These are phyloP conservation scores for Lutraria lutraria DNA, from an alignment of 2,888 invertebrate species.

Conservation along the genomic window DNA sequence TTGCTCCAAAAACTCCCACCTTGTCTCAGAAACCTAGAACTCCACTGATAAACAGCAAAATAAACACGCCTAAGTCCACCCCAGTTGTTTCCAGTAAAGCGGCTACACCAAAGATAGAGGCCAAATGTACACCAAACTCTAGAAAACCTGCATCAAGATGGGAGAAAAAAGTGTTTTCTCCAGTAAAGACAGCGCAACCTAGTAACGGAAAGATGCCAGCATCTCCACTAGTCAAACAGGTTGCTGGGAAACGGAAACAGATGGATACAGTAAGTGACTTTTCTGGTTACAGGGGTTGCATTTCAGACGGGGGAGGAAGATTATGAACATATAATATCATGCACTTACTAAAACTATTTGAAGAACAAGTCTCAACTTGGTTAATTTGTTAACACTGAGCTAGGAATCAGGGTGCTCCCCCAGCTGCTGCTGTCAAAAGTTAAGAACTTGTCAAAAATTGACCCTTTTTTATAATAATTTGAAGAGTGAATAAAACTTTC, in stretches of 20 bases:
- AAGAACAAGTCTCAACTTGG: too few relatives aligned
- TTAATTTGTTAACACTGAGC: too few relatives aligned
- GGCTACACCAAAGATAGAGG: background rate
- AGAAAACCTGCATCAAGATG: slow-evolving; percentile 44
- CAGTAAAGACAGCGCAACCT: background rate
- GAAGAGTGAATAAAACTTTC: too few relatives aligned
- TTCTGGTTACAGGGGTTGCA: too few relatives aligned
- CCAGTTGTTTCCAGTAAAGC: background rate
- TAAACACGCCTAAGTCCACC: background rate
- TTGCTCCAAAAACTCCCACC: slow-evolving; percentile 27
- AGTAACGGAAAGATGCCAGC: background rate
- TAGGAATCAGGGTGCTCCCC: too few relatives aligned
- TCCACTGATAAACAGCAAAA: background rate
- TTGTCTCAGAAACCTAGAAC: background rate
- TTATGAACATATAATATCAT: too few relatives aligned
- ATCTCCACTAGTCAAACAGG: slow-evolving; percentile 27
- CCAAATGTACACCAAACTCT: slow-evolving; percentile 7
- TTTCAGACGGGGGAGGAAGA: too few relatives aligned
- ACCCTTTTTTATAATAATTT: too few relatives aligned
- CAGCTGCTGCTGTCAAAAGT: too few relatives aligned
- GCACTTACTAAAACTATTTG: too few relatives aligned
- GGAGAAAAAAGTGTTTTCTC: slow-evolving; percentile 53
- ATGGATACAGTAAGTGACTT: slow-evolving; percentile 34
- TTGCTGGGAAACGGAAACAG: slow-evolving; percentile 52
- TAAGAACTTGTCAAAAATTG: too few relatives aligned